Evolutionary conservation across 2,797 vertebrate species (phyloP).

Genomic region (Sebastes elongatus): DNA sequence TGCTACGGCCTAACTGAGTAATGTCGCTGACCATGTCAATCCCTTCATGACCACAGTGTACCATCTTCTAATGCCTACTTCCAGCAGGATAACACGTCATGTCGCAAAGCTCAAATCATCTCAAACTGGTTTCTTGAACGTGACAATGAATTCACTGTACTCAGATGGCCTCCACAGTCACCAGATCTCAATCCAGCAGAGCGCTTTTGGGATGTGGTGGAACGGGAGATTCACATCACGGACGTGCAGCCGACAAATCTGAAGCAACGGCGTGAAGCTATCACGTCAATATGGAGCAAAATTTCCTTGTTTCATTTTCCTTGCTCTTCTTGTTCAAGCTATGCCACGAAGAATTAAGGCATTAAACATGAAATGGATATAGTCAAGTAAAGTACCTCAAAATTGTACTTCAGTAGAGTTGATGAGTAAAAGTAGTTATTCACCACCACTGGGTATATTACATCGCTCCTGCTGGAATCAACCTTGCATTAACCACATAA

Average conservation of each 20-base stretch:
- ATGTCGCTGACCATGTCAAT: not conserved
- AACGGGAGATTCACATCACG: not conserved
- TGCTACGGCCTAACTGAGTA: not conserved
- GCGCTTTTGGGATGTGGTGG: not conserved
- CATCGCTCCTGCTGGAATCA: not conserved
- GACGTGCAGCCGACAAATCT: not conserved
- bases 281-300: not conserved
- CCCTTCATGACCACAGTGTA: not conserved
- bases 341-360: not conserved
- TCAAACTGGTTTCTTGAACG: too few relatives aligned
- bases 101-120: too few relatives aligned
- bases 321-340: not conserved
- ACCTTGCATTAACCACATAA: not conserved
- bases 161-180: not conserved
- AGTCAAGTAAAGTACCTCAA: not conserved
- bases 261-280: not conserved
- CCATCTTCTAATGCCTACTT: not conserved
- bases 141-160: not conserved
- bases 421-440: not conserved
- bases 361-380: not conserved
- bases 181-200: not conserved
- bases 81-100: not conserved
- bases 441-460: not conserved
- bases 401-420: not conserved
- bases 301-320: not conserved